Base-by-base conservation (phyloP, 2,888 invertebrate genomes). In the Phrixothrix hirtus region DNA sequence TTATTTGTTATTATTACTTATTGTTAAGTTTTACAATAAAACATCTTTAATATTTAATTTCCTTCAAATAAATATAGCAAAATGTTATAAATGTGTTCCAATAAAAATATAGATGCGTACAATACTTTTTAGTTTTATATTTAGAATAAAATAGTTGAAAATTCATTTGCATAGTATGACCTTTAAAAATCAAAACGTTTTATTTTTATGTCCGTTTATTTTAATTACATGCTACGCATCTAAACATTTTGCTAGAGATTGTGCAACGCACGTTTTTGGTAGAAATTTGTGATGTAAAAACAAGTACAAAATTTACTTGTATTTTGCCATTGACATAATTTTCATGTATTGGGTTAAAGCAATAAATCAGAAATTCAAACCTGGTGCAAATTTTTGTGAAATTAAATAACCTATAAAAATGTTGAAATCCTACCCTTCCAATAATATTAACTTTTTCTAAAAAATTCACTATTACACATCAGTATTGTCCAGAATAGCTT, bases 301-400 rank as follows among this genome's bases (percentile, higher is more conserved):
- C 39, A 52, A 52, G 36, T 52, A 47, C 21, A 7, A 7, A 5
- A 21, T 36, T 46, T 52, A 35, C 34, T 46, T 31, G 41, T 46
- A 36, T 46, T 32, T 52, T 52, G 52, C 42, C 52, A 46, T 36
- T 52, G 52, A 52, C 52, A 49, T 52, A 52, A 42, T 52, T 52
- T 52, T 34, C 46, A 52, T 52, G 52, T 52, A 52, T 41, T 52
- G 52, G 52, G 52, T 52, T 52, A 52, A 52, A 52, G 52, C 52
- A 52, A 52, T 52, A 52, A 52, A 52, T 46, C 42, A 42, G 29
- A 46, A 26, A 48, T 21, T 36, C 27, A 32, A 25, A 44, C 27
- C 11, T 44, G n/a, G n/a, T n/a, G n/a, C n/a, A n/a, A n/a, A n/a
- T n/a, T n/a, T n/a, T n/a, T n/a, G n/a, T n/a, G n/a, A n/a, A n/a